Evolutionary conservation across 2,113 vertebrate genomes (phyloP).

Genomic region (Psilopsiagon aymara): DNA sequence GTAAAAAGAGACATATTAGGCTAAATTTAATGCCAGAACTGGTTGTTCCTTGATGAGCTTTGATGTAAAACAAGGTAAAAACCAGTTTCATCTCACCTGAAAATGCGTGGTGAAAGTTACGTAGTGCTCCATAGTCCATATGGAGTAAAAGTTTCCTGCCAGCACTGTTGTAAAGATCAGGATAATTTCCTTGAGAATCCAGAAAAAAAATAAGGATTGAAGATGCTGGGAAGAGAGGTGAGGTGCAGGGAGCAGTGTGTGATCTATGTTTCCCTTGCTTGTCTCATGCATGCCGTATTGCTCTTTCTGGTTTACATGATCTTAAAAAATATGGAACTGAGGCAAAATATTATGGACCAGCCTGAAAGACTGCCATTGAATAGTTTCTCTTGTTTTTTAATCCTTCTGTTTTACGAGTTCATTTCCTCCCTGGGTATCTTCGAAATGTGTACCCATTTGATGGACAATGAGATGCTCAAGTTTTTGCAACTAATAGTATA

Average conservation of each 20-base stretch:
- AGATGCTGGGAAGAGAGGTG: background rate
- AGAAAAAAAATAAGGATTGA: background rate
- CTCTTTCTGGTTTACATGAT: background rate
- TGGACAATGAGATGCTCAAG: background rate
- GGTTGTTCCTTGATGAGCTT: background rate
- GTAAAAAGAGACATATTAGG: background rate
- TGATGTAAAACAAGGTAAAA: background rate
- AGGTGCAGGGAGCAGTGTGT: background rate
- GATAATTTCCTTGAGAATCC: background rate
- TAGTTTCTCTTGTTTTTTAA: conserved; percentile 31
- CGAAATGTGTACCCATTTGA: background rate
- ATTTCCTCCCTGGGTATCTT: background rate
- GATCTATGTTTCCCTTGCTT: background rate
- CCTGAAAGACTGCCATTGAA: conserved; percentile 40
- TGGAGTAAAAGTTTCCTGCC: background rate
- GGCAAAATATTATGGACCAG: background rate
- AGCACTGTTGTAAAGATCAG: background rate
- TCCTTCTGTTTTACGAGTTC: conserved; percentile 21
- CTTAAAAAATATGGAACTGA: background rate
- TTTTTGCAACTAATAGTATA: background rate
- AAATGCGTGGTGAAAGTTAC: background rate
- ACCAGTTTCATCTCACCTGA: background rate
- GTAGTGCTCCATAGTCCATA: rapidly evolving
- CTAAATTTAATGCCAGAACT: background rate
- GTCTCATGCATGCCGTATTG: background rate